Base-by-base conservation (phyloP, 2,113 vertebrate species). In the Nannobrachium achirus region DNA sequence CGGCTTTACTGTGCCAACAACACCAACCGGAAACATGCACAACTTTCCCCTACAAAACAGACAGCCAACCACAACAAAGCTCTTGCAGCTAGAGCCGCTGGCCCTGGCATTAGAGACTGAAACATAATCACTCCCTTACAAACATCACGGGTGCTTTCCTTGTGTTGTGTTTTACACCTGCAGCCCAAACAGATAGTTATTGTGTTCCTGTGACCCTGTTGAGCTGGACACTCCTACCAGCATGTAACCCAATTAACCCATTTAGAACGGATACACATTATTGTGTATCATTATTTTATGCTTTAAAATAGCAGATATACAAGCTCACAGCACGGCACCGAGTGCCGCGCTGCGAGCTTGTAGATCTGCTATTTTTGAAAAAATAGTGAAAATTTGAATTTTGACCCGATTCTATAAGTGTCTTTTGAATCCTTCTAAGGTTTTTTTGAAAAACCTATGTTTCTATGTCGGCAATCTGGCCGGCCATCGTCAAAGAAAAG, bases 51-150 rank as follows among this genome's bases (percentile, higher is more conserved):
- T 76, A 73, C 60, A 71, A 50, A 5, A 55, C 50, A 71, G 69
- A 72, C 81, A 72, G 7, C 41, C 13, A 39, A 61, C 61, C 45
- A 73, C 77, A 74, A 69, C 46, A 70, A 81, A 80, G 39, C 42
- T 51, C 42, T 60, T 65, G 44, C 66, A 75, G 10, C n/a, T n/a
- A 51, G 13, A 15, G 2, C 11, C 52, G 58, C 48, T 48, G 60
- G 9, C 63, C 63, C 52, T 51, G 18, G 19, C 62, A 62, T 48
- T 38, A 53, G 19, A 38, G n/a, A 56, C 15, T 5, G n/a, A 33
- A 68, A 56, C 16, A 15, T 39, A 40, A 40, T 39, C 55, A 56
- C 33, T 6, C 20, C 1, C 10, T 56, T 20, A 6, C n/a, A 18
- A 8, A 33, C 10, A 51, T 51, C 25, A 33, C 6, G 25, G 25